Evolutionary conservation across 2,888 invertebrate genomes (phyloP), one percentile per base, ranked within the genome.

Genomic region (Cataglyphis livida): DNA sequence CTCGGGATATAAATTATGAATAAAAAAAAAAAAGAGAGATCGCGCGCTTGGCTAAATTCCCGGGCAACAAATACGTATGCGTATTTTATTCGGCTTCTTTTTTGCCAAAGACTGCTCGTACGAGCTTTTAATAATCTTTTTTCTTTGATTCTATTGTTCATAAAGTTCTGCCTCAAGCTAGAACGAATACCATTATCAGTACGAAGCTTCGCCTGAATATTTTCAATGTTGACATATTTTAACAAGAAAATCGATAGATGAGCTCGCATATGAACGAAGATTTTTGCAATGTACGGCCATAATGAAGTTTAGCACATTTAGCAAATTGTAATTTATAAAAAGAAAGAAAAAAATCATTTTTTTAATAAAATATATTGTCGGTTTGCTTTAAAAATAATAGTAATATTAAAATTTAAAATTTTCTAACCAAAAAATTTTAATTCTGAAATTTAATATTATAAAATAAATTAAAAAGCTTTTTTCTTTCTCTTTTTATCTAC

Each of bases 1-100:
- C 82, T 44, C 48, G 64, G 82, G 59, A 81, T 68, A 73, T 84
- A 90, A 83, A 82, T 88, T 75, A 84, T 74, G 61, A 71, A 62
- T 32, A 51, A 61, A 64, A 59, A 82, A 76, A 38, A 38, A 62
- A 78, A 59, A 51, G 3, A 51, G n/a, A 65, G 35, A 38, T 59
- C 75, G 44, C 57, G 61, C 7, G n/a, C 51, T 51, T 32, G 75
- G 71, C 62, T 57, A 21, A 73, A 65, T 79, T 81, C 71, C 62
- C 57, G 48, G 62, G 18, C 66, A 71, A 75, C 84, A 66, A 87
- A 86, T 82, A 82, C 66, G 21, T 41, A 76, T 57, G 59, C 48
- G 12, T n/a, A 78, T 82, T 79, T 82, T 82, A n/a, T 15, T 4
- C n/a, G 6, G 4, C 7, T 66, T 61, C 66, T 59, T 79, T 74